A percentile compares a stretch with the other conserved stretches of the same genome.
These are phyloP conservation scores for Portevinia maculata DNA, from an alignment of 2,888 invertebrate species.

Conservation along the genomic window DNA sequence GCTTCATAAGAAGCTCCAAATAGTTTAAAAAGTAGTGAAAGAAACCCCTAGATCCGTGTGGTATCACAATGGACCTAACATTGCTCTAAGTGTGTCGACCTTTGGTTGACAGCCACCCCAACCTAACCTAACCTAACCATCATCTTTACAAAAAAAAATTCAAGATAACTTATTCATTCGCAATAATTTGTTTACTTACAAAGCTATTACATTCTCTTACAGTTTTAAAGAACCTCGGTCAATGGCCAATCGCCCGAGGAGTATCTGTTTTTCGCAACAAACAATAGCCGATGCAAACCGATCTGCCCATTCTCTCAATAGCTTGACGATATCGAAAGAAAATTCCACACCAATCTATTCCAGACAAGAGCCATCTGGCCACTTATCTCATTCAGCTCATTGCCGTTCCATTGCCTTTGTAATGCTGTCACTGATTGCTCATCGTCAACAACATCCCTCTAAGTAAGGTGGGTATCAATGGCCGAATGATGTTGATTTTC, in stretches of 20 bases:
- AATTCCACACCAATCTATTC: slow-evolving; percentile 12
- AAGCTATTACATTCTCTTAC: neutral
- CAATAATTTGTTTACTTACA: neutral
- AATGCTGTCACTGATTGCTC: slow-evolving; percentile 42
- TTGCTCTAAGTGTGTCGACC: too few relatives aligned
- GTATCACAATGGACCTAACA: too few relatives aligned
- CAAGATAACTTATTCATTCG: neutral
- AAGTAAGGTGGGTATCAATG: slow-evolving; percentile 48
- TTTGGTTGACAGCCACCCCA: too few relatives aligned
- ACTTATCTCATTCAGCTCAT: slow-evolving; percentile 24
- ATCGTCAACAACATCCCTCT: slow-evolving; percentile 45
- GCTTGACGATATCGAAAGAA: slow-evolving; percentile 22
- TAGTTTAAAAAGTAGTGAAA: too few relatives aligned
- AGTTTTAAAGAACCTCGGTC: neutral
- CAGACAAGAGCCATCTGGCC: slow-evolving; percentile 25
- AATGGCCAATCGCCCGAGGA: slow-evolving; percentile 2
- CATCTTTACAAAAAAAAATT: neutral
- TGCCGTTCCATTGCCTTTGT: slow-evolving; percentile 24
- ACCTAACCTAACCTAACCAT: too few relatives aligned
- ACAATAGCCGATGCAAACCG: slow-evolving; percentile 2
- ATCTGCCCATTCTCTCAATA: slow-evolving; percentile 9
- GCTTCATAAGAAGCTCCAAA: too few relatives aligned
- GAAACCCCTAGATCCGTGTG: too few relatives aligned
- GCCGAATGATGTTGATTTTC: slow-evolving; percentile 65
- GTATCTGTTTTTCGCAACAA: neutral